phyloP scores from a whole-genome alignment of 1,140 invertebrate genomes.

The Agrypnia vestita region DNA sequence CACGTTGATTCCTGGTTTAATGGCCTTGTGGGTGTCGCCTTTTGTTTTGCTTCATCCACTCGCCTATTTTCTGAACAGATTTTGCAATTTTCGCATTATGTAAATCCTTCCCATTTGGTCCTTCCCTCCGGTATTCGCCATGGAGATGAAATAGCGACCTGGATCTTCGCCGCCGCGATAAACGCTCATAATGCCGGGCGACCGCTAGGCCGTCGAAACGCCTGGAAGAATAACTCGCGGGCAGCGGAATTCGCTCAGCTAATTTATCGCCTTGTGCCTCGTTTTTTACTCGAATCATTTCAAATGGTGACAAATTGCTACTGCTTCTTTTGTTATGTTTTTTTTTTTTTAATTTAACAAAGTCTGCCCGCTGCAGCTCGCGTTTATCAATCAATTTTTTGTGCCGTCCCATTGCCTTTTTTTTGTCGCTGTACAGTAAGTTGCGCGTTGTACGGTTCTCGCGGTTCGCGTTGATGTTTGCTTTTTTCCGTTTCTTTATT shows the following conservation, averaged over 20 bases:
- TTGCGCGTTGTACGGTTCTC: constrained; percentile 10
- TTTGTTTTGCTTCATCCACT: too few species aligned
- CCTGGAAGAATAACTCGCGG: constrained; percentile 22
- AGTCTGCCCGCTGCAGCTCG: neutral
- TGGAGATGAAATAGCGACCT: constrained; percentile 5
- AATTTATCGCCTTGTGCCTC: constrained; percentile 5
- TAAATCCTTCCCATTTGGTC: neutral
- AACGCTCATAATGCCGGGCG: constrained; percentile 24
- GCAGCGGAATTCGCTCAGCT: constrained; percentile 12
- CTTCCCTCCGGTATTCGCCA: neutral
- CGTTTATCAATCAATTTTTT: neutral
- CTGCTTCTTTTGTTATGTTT: neutral
- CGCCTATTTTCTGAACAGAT: too few species aligned
- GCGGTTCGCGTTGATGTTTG: constrained; percentile 20
- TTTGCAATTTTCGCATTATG: too few species aligned
- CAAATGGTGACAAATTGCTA: constrained; percentile 10
- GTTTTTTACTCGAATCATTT: neutral
- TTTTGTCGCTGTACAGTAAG: neutral
- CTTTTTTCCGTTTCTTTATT: constrained; percentile 9
- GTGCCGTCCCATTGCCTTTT: neutral
- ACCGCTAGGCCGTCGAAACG: constrained; percentile 22
- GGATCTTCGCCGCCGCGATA: constrained; percentile 8
- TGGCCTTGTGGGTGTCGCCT: too few species aligned
- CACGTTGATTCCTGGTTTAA: too few species aligned
- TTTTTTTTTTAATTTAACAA: neutral